phyloP scores from a whole-genome alignment of 2,797 vertebrate species.

The Poeciliopsis infans region DNA sequence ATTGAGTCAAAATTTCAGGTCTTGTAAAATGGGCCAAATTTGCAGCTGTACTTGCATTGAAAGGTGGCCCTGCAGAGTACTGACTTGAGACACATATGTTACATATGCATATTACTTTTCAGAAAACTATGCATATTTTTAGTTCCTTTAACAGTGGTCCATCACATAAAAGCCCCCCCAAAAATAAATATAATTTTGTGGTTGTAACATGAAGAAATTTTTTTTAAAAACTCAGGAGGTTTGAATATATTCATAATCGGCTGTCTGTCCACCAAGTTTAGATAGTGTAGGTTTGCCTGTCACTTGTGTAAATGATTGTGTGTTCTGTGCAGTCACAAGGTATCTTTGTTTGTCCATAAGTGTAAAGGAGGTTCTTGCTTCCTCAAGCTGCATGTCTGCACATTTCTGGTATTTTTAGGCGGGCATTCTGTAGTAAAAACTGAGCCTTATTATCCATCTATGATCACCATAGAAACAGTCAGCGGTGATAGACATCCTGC shows the following conservation, averaged over 20 bases:
- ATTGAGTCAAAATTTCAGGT: neutral
- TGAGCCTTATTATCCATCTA: conserved; percentile 34
- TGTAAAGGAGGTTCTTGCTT: conserved; percentile 14
- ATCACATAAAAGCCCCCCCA: neutral
- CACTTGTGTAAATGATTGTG: conserved; percentile 45
- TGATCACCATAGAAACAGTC: conserved; percentile 72
- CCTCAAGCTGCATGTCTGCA: conserved; percentile 10
- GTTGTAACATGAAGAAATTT: neutral
- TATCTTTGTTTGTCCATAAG: conserved; percentile 15
- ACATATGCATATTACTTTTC: neutral
- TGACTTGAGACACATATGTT: neutral
- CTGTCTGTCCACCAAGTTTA: neutral
- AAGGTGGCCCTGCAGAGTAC: neutral
- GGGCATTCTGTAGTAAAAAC: conserved; percentile 39
- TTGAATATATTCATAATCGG: neutral
- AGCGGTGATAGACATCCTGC: conserved; percentile 64
- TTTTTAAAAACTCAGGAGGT: neutral
- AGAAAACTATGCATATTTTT: neutral
- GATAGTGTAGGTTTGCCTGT: conserved; percentile 44
- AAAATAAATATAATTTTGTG: neutral
- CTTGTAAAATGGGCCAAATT: neutral
- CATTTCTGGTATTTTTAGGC: conserved; percentile 17
- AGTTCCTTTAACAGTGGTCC: neutral
- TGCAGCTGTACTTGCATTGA: neutral
- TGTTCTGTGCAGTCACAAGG: neutral